Conservation (phyloP, 2,797 vertebrate species). For the Atherinosoma microstoma region DNA sequence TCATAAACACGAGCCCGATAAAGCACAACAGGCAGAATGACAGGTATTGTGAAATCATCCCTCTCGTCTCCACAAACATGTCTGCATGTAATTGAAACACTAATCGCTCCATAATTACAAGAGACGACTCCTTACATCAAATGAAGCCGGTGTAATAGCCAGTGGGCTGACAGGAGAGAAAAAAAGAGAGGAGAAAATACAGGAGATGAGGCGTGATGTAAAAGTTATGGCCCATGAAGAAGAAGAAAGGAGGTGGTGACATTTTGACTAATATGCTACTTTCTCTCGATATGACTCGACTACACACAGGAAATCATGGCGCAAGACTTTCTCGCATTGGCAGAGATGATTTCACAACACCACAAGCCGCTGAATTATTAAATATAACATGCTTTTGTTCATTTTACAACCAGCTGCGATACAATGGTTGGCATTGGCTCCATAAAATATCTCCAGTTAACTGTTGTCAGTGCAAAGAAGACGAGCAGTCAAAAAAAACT, state of each 20-base stretch:
- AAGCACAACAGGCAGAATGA: conserved; percentile 36
- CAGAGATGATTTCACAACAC: conserved; percentile 30
- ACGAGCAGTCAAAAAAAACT: neutral
- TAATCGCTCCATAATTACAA: conserved; percentile 70
- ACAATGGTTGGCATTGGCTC: neutral
- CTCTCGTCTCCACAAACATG: conserved; percentile 54
- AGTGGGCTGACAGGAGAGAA: conserved; percentile 41
- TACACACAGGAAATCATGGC: conserved; percentile 24
- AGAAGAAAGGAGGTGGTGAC: conserved; percentile 75
- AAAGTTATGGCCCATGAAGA: conserved; percentile 76
- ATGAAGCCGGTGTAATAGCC: conserved; percentile 49
- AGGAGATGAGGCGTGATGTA: conserved; percentile 70
- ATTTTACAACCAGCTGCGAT: conserved; percentile 23
- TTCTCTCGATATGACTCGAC: conserved; percentile 43
- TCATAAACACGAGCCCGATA: conserved; percentile 27
- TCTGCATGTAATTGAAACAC: conserved; percentile 56
- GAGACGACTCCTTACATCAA: conserved; percentile 46
- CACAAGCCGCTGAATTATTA: conserved; percentile 30
- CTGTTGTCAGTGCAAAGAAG: neutral
- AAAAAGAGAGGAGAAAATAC: conserved; percentile 51
- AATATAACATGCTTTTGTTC: conserved; percentile 47
- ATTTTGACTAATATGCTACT: conserved; percentile 73
- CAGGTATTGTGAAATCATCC: conserved; percentile 33
- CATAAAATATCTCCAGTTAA: neutral
- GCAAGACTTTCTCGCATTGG: conserved; percentile 22